Evolutionary conservation across 1,140 invertebrate genomes (phyloP).

Genomic region (Platyura marginata): DNA sequence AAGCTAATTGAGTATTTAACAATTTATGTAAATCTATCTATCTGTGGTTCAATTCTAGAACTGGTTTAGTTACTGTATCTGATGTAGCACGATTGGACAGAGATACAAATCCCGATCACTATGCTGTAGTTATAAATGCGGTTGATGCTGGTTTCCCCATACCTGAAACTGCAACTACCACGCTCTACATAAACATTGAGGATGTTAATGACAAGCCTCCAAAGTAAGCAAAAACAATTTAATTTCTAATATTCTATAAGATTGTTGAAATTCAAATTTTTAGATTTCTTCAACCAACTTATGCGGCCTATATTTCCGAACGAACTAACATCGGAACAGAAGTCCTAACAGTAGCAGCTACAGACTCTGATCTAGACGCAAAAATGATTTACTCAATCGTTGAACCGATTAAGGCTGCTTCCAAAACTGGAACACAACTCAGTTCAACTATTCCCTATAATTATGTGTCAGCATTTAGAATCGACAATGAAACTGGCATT

Average conservation of each 20-base stretch:
- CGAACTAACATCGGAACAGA: conserved; percentile 39
- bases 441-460: conserved; percentile 38
- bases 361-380: conserved; percentile 49
- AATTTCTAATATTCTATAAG: background rate
- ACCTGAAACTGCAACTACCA: conserved; percentile 55
- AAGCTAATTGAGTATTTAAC: conserved; percentile 10
- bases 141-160: conserved; percentile 52
- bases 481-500: conserved; percentile 46
- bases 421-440: conserved; percentile 53
- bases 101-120: conserved; percentile 41
- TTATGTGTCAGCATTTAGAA: conserved; percentile 46
- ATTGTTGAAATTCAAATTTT: background rate
- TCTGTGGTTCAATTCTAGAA: conserved; percentile 23
- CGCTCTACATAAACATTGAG: conserved; percentile 47
- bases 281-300: conserved; percentile 41
- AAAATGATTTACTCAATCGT: conserved; percentile 46
- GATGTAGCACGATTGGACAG: conserved; percentile 52
- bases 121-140: conserved; percentile 50
- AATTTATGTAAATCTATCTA: background rate
- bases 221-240: conserved; percentile 7
- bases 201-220: conserved; percentile 76
- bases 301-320: conserved; percentile 51
- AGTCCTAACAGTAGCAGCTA: conserved; percentile 42
- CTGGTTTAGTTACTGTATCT: conserved; percentile 53
- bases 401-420: conserved; percentile 47